Evolutionary conservation across 2,797 vertebrate genomes (phyloP).

Genomic region (Aplochiton taeniatus): DNA sequence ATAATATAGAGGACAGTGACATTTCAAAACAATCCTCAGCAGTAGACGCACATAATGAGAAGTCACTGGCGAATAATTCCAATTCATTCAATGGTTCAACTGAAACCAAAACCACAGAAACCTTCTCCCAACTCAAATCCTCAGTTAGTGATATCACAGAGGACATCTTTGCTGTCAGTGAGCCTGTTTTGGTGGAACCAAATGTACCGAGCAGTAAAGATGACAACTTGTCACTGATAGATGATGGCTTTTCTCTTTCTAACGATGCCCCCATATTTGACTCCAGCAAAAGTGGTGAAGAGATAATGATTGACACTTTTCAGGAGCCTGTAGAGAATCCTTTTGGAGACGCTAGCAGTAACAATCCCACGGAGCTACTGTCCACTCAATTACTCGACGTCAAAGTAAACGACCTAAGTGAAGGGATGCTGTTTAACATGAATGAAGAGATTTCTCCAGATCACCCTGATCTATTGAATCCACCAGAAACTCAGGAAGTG

Average conservation of each 20-base stretch:
- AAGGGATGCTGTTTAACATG: constrained; percentile 28
- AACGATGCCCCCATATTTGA: constrained; percentile 8
- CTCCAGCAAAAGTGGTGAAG: constrained; percentile 9
- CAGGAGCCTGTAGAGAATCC: constrained; percentile 14
- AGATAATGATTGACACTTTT: constrained; percentile 12
- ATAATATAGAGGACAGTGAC: neutral
- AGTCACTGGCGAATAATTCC: neutral
- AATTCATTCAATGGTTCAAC: constrained; percentile 7
- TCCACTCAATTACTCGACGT: constrained; percentile 3
- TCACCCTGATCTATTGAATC: constrained; percentile 30
- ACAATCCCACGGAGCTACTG: constrained; percentile 11
- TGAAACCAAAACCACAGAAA: neutral
- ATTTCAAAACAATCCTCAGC: neutral
- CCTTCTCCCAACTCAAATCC: neutral
- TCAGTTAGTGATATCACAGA: constrained; percentile 11
- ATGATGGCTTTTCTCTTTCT: constrained; percentile 16
- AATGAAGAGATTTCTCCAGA: constrained; percentile 14
- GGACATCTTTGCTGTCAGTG: constrained; percentile 9
- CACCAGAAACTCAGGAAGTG: constrained; percentile 24
- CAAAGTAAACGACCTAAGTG: neutral
- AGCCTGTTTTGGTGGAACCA: neutral
- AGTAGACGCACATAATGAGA: constrained; percentile 12
- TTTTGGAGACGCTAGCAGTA: constrained; percentile 24
- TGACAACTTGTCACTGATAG: neutral
- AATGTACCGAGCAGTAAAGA: constrained; percentile 12